phyloP scores from a whole-genome alignment of 2,888 invertebrate species.

The Autographa gamma region DNA sequence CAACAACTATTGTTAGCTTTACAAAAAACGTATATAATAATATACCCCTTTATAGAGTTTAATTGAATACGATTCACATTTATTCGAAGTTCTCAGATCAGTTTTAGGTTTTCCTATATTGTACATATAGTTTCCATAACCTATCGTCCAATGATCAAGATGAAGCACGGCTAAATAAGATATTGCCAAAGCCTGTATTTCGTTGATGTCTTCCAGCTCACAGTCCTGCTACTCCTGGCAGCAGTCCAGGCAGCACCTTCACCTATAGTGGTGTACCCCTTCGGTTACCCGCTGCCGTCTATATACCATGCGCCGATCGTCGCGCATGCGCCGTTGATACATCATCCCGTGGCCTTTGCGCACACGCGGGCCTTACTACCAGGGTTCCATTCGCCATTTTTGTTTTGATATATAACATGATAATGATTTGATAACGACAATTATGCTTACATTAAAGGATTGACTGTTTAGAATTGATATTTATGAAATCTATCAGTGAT shows the following conservation, averaged over 20 bases:
- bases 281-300: slow-evolving; percentile 47
- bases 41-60: too few species aligned
- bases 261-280: slow-evolving; percentile 58
- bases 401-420: slow-evolving; percentile 15
- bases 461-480: neutral
- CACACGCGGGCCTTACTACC: slow-evolving; percentile 30
- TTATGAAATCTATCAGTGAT: neutral
- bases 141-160: too few species aligned
- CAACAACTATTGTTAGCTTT: too few species aligned
- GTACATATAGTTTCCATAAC: too few species aligned
- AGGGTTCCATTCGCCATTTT: slow-evolving; percentile 35
- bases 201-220: slow-evolving; percentile 59
- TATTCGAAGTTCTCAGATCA: too few species aligned
- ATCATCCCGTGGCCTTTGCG: slow-evolving; percentile 68
- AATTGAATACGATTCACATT: too few species aligned
- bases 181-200: neutral
- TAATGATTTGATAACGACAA: neutral
- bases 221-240: slow-evolving; percentile 65
- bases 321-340: slow-evolving; percentile 69
- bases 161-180: too few species aligned
- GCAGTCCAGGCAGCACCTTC: slow-evolving; percentile 69
- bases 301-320: slow-evolving; percentile 66
- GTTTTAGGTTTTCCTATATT: too few species aligned
- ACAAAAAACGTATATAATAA: too few species aligned
- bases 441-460: neutral